Evolutionary conservation across 2,113 vertebrate genomes (phyloP).

Genomic region (Charina bottae): DNA sequence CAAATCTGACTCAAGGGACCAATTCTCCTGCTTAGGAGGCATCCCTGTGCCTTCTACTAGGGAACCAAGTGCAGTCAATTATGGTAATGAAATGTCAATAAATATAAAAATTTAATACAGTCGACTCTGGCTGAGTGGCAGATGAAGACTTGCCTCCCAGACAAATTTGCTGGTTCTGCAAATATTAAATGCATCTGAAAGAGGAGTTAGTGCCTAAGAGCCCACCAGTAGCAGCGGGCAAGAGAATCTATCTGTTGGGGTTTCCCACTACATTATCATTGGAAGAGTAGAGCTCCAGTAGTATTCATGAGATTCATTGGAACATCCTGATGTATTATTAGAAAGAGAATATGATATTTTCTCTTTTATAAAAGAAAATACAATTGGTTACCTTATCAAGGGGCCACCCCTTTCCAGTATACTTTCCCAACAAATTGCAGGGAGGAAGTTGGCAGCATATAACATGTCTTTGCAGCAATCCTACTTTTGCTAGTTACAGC

Average conservation of each 20-base stretch:
- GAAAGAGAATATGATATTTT: conserved; percentile 34
- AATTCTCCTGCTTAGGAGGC: conserved; percentile 86
- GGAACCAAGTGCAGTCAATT: conserved; percentile 95
- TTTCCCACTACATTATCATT: conserved; percentile 61
- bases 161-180: conserved; percentile 95
- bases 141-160: conserved; percentile 93
- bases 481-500: conserved; percentile 16
- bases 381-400: conserved; percentile 10
- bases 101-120: conserved; percentile 99
- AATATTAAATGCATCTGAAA: conserved; percentile 90
- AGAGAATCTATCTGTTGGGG: conserved; percentile 66
- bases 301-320: conserved; percentile 56
- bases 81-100: conserved; percentile 99
- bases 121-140: conserved; percentile 93
- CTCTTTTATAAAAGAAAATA: not conserved
- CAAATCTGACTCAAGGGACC: conserved; percentile 88
- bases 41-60: conserved; percentile 81
- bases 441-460: conserved; percentile 51
- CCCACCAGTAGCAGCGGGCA: conserved; percentile 66
- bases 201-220: conserved; percentile 71
- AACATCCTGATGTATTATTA: conserved; percentile 68
- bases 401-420: not conserved
- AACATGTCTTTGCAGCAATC: conserved; percentile 36
- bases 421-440: conserved; percentile 46
- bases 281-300: conserved; percentile 38